A percentile compares a stretch with the other conserved stretches of the same genome.
These are phyloP conservation scores for Globodera rostochiensis DNA, from an alignment of 1,140 invertebrate genomes.

Conservation along the genomic window DNA sequence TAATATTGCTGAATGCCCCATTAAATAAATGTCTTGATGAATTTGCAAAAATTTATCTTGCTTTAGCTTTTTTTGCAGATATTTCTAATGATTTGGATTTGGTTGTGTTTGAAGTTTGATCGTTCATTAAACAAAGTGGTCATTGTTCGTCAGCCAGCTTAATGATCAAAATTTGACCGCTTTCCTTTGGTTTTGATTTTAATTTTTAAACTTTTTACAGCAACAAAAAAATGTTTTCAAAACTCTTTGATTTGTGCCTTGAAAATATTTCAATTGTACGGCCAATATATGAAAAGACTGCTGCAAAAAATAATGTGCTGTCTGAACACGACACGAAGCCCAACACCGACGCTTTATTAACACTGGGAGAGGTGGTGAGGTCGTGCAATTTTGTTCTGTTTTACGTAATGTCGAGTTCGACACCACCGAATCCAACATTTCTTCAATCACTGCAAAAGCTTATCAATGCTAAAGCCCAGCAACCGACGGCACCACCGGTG, in stretches of 20 bases:
- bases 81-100: too few species aligned
- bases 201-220: too few species aligned
- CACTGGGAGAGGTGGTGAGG: conserved; percentile 20
- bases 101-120: too few species aligned
- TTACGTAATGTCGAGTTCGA: conserved; percentile 26
- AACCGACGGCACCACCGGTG: background rate
- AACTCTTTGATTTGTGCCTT: conserved; percentile 28
- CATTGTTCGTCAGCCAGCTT: too few species aligned
- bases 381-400: conserved; percentile 23
- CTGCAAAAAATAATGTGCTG: background rate
- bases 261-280: conserved; percentile 22
- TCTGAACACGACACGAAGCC: background rate
- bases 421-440: conserved; percentile 13
- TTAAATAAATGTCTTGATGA: too few species aligned
- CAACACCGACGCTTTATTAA: background rate
- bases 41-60: too few species aligned
- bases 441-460: conserved; percentile 15
- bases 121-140: too few species aligned
- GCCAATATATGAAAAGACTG: background rate
- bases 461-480: background rate
- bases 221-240: conserved; percentile 14
- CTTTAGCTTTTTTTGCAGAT: too few species aligned
- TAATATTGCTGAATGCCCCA: too few species aligned
- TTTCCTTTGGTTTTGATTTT: too few species aligned
- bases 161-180: too few species aligned